phyloP scores from a whole-genome alignment of 2,113 vertebrate species.

The Petrocephalus zakoni region DNA sequence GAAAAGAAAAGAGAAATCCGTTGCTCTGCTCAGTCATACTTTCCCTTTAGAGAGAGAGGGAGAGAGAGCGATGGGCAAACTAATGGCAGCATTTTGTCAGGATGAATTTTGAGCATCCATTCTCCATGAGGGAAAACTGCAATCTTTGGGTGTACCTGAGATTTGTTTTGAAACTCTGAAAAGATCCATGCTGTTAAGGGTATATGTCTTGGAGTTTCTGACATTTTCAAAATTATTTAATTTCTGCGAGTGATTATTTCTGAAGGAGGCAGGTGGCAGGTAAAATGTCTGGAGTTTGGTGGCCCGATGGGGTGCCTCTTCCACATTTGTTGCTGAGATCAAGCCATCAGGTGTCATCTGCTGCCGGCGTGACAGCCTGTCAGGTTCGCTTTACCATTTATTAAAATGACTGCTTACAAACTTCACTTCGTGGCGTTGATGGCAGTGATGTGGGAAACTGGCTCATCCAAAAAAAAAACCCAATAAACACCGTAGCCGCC shows the following conservation, averaged over 20 bases:
- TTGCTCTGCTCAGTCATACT: neutral
- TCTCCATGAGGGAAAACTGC: neutral
- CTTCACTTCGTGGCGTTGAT: neutral
- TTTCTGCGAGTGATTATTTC: neutral
- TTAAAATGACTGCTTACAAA: neutral
- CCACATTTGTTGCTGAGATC: neutral
- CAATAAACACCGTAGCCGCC: neutral
- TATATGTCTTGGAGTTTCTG: neutral
- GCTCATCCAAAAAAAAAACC: neutral
- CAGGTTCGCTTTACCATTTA: neutral
- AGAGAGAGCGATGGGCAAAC: neutral
- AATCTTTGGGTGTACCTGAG: neutral
- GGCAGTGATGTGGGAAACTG: neutral
- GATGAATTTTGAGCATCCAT: neutral
- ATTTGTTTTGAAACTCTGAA: neutral
- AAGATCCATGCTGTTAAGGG: neutral
- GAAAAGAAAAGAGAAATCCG: neutral
- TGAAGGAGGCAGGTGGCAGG: neutral
- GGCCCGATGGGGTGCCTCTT: neutral
- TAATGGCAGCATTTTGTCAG: neutral
- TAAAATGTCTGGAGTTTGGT: neutral
- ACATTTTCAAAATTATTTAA: neutral
- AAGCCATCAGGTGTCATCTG: neutral
- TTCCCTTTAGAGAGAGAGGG: neutral
- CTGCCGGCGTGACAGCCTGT: neutral